These are phyloP conservation scores for Emmelina monodactyla DNA, from an alignment of 2,888 invertebrate species.

Conservation along the genomic window DNA sequence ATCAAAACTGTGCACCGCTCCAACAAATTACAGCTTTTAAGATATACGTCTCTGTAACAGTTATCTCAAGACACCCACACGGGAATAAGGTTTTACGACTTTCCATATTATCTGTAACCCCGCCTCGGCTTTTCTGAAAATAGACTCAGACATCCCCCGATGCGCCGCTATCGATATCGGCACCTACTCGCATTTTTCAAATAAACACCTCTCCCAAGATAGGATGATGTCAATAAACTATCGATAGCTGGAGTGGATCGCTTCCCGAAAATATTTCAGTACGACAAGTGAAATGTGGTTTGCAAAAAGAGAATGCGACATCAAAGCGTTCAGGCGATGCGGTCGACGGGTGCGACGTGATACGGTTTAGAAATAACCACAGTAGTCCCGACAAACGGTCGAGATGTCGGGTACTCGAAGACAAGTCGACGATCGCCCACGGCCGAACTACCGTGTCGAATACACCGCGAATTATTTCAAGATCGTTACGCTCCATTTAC, in stretches of 20 bases:
- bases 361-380: constrained; percentile 50
- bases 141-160: constrained; percentile 35
- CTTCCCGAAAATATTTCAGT: constrained; percentile 55
- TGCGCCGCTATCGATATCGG: constrained; percentile 29
- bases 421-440: constrained; percentile 40
- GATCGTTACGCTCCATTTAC: constrained; percentile 43
- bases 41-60: constrained; percentile 34
- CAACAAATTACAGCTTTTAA: constrained; percentile 52
- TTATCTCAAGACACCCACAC: constrained; percentile 52
- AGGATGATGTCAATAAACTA: constrained; percentile 20
- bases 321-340: constrained; percentile 56
- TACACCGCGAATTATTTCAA: constrained; percentile 54
- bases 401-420: constrained; percentile 30
- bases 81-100: constrained; percentile 38
- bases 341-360: constrained; percentile 48
- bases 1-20: constrained; percentile 30
- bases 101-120: constrained; percentile 44
- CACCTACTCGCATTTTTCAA: constrained; percentile 24
- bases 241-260: constrained; percentile 24
- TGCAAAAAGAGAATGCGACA: constrained; percentile 61
- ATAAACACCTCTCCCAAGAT: constrained; percentile 15
- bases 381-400: constrained; percentile 20
- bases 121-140: constrained; percentile 44
- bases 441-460: constrained; percentile 38
- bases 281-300: constrained; percentile 42